A percentile compares a stretch with the other conserved stretches of the same genome.
Evolutionary conservation across 2,113 vertebrate genomes (phyloP).

Genomic region (Danionella cerebrum): DNA sequence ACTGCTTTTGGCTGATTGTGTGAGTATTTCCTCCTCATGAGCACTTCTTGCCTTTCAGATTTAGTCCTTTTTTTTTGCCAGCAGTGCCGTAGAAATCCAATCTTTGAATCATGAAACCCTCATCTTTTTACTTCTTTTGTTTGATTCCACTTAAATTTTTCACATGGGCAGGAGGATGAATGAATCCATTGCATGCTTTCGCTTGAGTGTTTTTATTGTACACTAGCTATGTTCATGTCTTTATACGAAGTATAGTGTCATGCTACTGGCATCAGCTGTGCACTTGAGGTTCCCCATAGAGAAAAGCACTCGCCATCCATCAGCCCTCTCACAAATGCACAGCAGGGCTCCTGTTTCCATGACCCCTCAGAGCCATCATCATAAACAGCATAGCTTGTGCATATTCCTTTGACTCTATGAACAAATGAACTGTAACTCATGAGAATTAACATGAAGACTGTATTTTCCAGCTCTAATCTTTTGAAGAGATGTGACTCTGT

Average conservation of each 20-base stretch:
- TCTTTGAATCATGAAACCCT: too few relatives aligned
- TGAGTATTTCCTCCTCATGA: too few relatives aligned
- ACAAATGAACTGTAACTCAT: not conserved
- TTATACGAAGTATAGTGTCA: not conserved
- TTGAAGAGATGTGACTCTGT: too few relatives aligned
- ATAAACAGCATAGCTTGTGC: not conserved
- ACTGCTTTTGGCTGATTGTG: too few relatives aligned
- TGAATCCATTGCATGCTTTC: not conserved
- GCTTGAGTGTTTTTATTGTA: not conserved
- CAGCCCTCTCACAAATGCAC: not conserved
- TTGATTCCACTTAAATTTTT: too few relatives aligned
- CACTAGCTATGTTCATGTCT: not conserved
- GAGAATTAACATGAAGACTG: not conserved
- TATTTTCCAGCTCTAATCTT: not conserved
- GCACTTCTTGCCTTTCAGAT: too few relatives aligned
- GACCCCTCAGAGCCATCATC: not conserved
- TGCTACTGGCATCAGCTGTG: not conserved
- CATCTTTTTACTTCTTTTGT: too few relatives aligned
- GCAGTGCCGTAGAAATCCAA: too few relatives aligned
- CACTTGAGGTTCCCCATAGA: not conserved
- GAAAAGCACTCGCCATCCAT: not conserved
- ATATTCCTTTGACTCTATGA: not conserved
- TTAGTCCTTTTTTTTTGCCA: too few relatives aligned
- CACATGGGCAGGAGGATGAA: too few relatives aligned
- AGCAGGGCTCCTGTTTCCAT: not conserved